Evolutionary conservation across 2,888 invertebrate genomes (phyloP).

Genomic region (Nasonia oneida): DNA sequence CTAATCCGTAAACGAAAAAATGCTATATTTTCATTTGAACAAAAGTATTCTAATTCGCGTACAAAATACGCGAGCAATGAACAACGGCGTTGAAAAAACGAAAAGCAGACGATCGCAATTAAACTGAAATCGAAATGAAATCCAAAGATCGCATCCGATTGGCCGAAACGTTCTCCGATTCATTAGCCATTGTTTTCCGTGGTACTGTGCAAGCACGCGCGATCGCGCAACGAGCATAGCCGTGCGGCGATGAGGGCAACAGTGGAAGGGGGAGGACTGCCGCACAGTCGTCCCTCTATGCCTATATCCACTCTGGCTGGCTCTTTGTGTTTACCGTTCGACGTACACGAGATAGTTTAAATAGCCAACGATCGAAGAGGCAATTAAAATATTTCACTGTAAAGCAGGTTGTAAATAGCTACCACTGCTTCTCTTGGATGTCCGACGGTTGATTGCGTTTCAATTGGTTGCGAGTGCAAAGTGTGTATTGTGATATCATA

Average conservation of each 20-base stretch:
- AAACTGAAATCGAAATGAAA: conserved; percentile 22
- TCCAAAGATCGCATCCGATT: conserved; percentile 23
- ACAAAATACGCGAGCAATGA: not conserved
- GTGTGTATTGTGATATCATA: not conserved
- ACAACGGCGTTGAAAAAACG: not conserved
- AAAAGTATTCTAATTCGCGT: not conserved
- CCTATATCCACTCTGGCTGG: not conserved
- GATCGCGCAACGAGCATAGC: not conserved
- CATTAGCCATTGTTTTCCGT: conserved; percentile 50
- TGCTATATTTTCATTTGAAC: not conserved
- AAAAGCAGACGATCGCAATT: not conserved
- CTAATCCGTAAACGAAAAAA: not conserved
- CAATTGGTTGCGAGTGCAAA: not conserved
- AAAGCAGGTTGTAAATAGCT: not conserved
- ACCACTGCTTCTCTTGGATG: not conserved
- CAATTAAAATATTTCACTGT: conserved; percentile 3
- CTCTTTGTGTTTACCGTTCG: conserved; percentile 33
- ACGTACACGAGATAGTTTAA: conserved; percentile 36
- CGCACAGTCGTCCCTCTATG: not conserved
- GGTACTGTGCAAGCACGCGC: conserved; percentile 33
- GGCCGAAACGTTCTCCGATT: conserved; percentile 35
- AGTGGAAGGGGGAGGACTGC: not conserved
- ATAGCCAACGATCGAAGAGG: not conserved
- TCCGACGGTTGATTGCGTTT: not conserved
- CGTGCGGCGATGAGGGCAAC: conserved; percentile 1